phyloP scores from a whole-genome alignment of 1,140 invertebrate genomes.

The Agrilus planipennis region DNA sequence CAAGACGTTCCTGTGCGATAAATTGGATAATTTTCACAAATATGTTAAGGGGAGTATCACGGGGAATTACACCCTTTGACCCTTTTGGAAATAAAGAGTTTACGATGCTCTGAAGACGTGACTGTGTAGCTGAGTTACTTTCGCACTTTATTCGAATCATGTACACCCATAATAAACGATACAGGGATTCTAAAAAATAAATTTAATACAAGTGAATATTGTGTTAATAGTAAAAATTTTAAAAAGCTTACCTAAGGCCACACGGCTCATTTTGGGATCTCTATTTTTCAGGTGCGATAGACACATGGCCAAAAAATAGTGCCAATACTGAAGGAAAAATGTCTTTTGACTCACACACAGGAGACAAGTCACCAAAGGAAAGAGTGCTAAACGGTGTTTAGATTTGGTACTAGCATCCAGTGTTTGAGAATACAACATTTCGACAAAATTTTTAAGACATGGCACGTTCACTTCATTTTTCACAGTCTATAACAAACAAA shows the following conservation, averaged over 20 bases:
- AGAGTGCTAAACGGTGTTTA: slow-evolving; percentile 90
- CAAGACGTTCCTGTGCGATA: slow-evolving; percentile 91
- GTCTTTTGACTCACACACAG: slow-evolving; percentile 95
- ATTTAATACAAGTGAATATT: neutral
- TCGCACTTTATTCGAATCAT: slow-evolving; percentile 99
- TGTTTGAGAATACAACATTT: slow-evolving; percentile 91
- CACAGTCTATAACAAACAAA: slow-evolving; percentile 57
- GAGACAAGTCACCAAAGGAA: slow-evolving; percentile 94
- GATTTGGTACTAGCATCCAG: slow-evolving; percentile 96
- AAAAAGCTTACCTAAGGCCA: slow-evolving; percentile 71
- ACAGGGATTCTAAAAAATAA: slow-evolving; percentile 62
- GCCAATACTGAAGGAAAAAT: slow-evolving; percentile 97
- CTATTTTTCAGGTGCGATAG: slow-evolving; percentile 94
- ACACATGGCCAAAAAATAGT: slow-evolving; percentile 95
- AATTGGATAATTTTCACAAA: slow-evolving; percentile 99
- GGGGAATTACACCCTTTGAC: slow-evolving; percentile 91
- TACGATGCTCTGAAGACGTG: slow-evolving; percentile 91
- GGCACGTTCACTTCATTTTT: slow-evolving; percentile 99
- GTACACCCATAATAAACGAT: slow-evolving; percentile 90
- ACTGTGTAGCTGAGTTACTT: slow-evolving; percentile 95
- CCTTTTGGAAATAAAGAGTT: slow-evolving; percentile 98
- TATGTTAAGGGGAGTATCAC: slow-evolving; percentile 96
- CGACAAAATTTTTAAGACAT: slow-evolving; percentile 97
- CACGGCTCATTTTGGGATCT: slow-evolving; percentile 94
- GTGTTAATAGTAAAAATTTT: too few relatives aligned